Evolutionary conservation across 1,140 invertebrate species (phyloP), one percentile per base, ranked within the genome.

Genomic region (Diachasma alloeum): DNA sequence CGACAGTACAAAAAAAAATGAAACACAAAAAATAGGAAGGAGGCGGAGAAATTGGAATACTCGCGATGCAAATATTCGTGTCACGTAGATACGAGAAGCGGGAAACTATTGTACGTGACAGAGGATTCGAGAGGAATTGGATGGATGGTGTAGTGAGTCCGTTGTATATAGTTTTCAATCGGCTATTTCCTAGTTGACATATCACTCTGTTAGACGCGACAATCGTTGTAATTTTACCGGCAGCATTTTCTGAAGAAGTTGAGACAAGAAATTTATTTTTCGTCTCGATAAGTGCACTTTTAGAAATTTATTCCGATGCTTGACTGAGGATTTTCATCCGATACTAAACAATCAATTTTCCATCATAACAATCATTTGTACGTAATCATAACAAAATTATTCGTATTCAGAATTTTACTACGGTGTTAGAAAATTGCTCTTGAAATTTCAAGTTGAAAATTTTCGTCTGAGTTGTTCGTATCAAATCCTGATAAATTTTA

Each of bases 41-140:
- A 69, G 39, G 26, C 24, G 26, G 48, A 31, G 53, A 73, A 74
- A 74, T 74, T 68, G 39, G 22, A 74, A 67, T 74, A 10, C 48
- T 74, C 48, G 22, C 26, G 15, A 68, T 44, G 39, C 44, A 26
- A 44, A 74, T 74, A 56, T 56, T 74, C 73, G 39, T 44, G 31
- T 59, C 73, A 74, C 73, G 73, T 74, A 68, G 37, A 68, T 42
- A 19, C 48, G 48, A 15, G n/a, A 44, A 74, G 63, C 63, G 73
- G 73, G 73, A 68, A 74, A 74, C 72, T 67, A 63, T 68, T 67
- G 73, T 63, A 74, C 73, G 73, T 74, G 73, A 74, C 73, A 63
- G 66, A 39, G 63, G 37, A 67, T 74, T 74, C 48, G 37, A 42
- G 63, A 53, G 42, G 13, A 13, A 26, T 42, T 48, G 24, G 24